A percentile compares a stretch with the other conserved stretches of the same genome.
Evolutionary conservation across 2,113 vertebrate species (phyloP).

Genomic region (Odontesthes bonariensis): DNA sequence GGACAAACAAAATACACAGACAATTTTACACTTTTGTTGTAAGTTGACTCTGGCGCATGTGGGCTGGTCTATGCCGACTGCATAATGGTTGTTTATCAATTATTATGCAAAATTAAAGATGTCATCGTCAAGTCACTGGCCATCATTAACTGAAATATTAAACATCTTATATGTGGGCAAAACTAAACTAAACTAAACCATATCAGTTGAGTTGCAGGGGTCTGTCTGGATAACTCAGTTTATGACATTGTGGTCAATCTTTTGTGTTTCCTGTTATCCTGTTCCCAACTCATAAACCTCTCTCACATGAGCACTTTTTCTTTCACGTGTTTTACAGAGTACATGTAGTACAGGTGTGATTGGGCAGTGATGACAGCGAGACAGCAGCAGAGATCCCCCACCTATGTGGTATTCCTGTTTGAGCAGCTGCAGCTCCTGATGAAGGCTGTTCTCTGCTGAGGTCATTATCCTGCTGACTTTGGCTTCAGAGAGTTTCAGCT

Average conservation of each 20-base stretch:
- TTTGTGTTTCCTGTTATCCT: neutral
- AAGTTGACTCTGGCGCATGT: too few relatives aligned
- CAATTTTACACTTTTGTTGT: too few relatives aligned
- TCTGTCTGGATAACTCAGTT: neutral
- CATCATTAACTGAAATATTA: slow-evolving; percentile 13
- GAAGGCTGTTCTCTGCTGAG: slow-evolving; percentile 82
- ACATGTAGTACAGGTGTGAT: slow-evolving; percentile 29
- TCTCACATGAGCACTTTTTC: slow-evolving; percentile 20
- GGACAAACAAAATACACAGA: too few relatives aligned
- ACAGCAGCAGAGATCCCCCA: slow-evolving; percentile 58
- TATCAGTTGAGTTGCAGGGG: too few relatives aligned
- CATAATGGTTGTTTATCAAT: too few relatives aligned
- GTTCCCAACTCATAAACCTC: slow-evolving; percentile 1
- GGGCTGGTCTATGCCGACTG: too few relatives aligned
- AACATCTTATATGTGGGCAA: slow-evolving; percentile 1
- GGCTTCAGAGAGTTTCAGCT: slow-evolving; percentile 74
- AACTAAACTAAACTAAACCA: slow-evolving; percentile 4
- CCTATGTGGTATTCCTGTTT: slow-evolving; percentile 86
- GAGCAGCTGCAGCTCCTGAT: slow-evolving; percentile 85
- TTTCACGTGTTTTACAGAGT: slow-evolving; percentile 9
- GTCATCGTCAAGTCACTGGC: slow-evolving; percentile 21
- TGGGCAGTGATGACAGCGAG: slow-evolving; percentile 53
- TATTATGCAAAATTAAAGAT: slow-evolving; percentile 14
- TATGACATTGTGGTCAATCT: neutral
- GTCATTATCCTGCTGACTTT: slow-evolving; percentile 77